Evolutionary conservation across 2,113 vertebrate species (phyloP).

Genomic region (Nycticebus coucang): DNA sequence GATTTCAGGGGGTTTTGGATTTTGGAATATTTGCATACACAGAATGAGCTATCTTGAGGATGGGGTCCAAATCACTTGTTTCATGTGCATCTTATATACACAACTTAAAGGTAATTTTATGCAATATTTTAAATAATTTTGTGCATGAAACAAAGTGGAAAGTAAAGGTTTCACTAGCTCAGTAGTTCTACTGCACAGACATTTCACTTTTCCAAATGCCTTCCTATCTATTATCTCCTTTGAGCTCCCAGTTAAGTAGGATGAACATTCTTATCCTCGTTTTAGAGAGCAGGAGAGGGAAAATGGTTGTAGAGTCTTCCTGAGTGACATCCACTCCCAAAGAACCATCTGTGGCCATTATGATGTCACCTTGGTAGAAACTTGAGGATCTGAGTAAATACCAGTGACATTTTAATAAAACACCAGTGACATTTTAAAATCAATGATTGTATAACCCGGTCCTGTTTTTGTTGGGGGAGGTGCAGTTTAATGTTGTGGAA

Average conservation of each 20-base stretch:
- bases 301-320: background rate
- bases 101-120: background rate
- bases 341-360: background rate
- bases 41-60: background rate
- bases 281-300: background rate
- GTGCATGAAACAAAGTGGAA: background rate
- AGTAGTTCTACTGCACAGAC: background rate
- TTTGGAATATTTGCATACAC: background rate
- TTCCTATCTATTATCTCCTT: background rate
- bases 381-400: background rate
- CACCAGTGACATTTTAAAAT: background rate
- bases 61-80: background rate
- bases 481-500: background rate
- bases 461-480: background rate
- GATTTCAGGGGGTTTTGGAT: background rate
- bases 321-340: background rate
- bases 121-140: background rate
- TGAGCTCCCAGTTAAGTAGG: background rate
- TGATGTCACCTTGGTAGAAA: constrained; percentile 42
- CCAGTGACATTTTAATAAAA: constrained; percentile 32
- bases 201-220: background rate
- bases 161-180: background rate
- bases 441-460: background rate
- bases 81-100: background rate
- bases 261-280: background rate